phyloP scores from a whole-genome alignment of 2,113 vertebrate species.

The Ciconia stormi region DNA sequence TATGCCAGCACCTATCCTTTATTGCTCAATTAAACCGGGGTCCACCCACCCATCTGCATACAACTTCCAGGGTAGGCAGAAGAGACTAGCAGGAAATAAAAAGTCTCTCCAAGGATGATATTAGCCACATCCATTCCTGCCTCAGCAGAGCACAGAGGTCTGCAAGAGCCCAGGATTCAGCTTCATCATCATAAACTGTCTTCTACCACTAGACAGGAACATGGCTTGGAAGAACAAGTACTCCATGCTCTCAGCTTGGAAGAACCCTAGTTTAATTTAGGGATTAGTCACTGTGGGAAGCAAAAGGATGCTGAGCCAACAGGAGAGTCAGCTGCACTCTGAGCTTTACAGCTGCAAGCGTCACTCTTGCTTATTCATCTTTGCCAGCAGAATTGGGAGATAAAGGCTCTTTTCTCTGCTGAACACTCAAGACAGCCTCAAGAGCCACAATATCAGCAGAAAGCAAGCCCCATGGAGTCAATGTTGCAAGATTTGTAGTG shows the following conservation, averaged over 20 bases:
- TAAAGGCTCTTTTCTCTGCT: slow-evolving; percentile 2
- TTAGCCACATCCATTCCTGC: background rate
- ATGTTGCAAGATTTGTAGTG: background rate
- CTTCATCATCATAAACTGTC: background rate
- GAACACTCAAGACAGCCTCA: background rate
- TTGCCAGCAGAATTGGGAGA: background rate
- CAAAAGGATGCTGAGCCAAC: background rate
- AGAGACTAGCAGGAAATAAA: background rate
- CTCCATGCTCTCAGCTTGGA: background rate
- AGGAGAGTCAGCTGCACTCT: background rate
- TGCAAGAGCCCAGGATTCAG: background rate
- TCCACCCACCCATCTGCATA: background rate
- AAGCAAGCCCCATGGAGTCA: background rate
- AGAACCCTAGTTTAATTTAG: background rate
- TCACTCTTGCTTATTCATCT: background rate
- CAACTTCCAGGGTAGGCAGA: background rate
- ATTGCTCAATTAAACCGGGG: background rate
- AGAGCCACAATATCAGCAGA: background rate
- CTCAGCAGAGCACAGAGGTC: background rate
- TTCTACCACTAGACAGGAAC: background rate
- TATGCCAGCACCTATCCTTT: background rate
- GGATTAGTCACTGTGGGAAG: background rate
- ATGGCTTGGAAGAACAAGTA: background rate
- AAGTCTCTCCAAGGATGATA: background rate
- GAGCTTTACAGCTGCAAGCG: background rate